Evolutionary conservation across 2,113 vertebrate genomes (phyloP).

Genomic region (Spheniscus mendiculus): DNA sequence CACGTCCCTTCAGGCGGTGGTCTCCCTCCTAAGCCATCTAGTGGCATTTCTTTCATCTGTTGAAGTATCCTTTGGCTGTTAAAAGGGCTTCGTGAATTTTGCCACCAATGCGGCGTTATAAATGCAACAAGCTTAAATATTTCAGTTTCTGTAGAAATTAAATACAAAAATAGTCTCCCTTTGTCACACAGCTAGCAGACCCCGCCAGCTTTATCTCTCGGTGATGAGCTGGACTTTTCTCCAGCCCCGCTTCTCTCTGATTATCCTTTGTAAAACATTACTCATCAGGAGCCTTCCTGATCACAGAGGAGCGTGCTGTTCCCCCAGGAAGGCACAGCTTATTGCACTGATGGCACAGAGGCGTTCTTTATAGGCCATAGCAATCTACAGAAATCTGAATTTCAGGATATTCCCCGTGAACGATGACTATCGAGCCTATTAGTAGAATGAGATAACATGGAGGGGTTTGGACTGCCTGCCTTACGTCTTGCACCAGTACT

Average conservation of each 20-base stretch:
- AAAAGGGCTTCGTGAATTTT: neutral
- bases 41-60: neutral
- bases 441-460: neutral
- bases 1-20: accelerated
- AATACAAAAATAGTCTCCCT: neutral
- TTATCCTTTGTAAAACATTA: neutral
- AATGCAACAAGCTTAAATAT: neutral
- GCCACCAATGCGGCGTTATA: neutral
- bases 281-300: neutral
- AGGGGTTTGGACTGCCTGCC: neutral
- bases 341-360: neutral
- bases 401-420: neutral
- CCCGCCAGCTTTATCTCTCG: neutral
- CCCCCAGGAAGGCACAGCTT: neutral
- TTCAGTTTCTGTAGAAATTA: neutral
- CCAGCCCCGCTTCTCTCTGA: accelerated
- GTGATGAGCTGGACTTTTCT: neutral
- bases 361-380: neutral
- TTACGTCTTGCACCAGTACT: neutral
- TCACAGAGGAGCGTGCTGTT: accelerated
- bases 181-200: neutral
- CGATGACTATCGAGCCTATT: neutral
- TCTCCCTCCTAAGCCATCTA: neutral
- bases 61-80: neutral
- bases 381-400: neutral